phyloP scores from a whole-genome alignment of 64 coral and sea anemone genomes.

The Stylophora pistillata region DNA sequence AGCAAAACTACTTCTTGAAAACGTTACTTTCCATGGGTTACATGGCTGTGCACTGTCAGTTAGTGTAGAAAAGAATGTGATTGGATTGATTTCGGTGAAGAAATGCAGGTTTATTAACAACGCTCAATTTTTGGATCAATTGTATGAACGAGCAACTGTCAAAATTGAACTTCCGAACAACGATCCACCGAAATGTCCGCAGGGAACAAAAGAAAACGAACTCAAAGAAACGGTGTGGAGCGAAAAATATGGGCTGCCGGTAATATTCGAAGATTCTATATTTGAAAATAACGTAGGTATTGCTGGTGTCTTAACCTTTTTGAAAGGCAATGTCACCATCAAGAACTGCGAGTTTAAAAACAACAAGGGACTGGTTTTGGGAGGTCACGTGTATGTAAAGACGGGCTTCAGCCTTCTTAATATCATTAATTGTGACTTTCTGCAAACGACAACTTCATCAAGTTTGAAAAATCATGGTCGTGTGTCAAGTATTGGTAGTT shows the following conservation, averaged over 20 bases:
- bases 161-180: not conserved
- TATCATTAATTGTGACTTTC: constrained; percentile 9
- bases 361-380: not conserved
- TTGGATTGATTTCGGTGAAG: not conserved
- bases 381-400: constrained; percentile 18
- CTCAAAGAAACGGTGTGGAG: not conserved
- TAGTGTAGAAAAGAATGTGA: not conserved
- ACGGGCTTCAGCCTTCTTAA: constrained; percentile 8
- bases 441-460: no score
- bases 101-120: constrained; percentile 1
- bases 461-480: not conserved
- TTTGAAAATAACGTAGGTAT: not conserved
- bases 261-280: not conserved
- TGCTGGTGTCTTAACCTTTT: not conserved
- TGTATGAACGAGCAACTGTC: not conserved
- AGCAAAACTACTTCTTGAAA: not conserved
- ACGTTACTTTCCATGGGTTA: constrained; percentile 6
- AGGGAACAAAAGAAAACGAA: not conserved
- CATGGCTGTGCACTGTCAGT: not conserved
- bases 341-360: constrained; percentile 32
- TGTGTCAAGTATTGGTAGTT: not conserved
- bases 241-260: not conserved
- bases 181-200: not conserved
- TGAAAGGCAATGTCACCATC: constrained; percentile 24
- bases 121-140: not conserved